phyloP scores from a whole-genome alignment of 2,797 vertebrate genomes.

The Scolopax rusticola region DNA sequence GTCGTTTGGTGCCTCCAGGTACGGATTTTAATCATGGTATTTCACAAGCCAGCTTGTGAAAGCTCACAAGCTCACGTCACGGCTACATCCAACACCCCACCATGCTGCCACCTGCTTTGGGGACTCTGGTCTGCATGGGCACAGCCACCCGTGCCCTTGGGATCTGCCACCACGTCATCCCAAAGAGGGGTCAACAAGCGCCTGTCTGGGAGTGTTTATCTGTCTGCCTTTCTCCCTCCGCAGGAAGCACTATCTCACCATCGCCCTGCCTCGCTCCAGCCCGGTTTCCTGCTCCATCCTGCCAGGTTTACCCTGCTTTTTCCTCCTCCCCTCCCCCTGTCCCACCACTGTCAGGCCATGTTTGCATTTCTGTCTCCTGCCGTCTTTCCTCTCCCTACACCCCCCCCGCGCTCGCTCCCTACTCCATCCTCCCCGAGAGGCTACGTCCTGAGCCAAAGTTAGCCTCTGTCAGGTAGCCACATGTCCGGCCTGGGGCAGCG shows the following conservation, averaged over 20 bases:
- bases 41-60: neutral
- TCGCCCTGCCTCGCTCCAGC: constrained; percentile 73
- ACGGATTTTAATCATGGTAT: neutral
- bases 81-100: neutral
- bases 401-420: constrained; percentile 15
- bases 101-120: neutral
- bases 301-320: constrained; percentile 81
- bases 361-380: constrained; percentile 78
- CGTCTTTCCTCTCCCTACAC: constrained; percentile 72
- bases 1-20: neutral
- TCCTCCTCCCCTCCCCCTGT: constrained; percentile 77
- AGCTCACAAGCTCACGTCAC: neutral
- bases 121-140: neutral
- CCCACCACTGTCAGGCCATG: constrained; percentile 61
- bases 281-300: constrained; percentile 82
- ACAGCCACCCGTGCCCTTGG: neutral
- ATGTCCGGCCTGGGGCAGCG: constrained; percentile 68
- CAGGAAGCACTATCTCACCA: constrained; percentile 82
- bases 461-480: constrained; percentile 62
- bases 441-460: constrained; percentile 72
- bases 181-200: neutral
- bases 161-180: neutral
- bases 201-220: constrained; percentile 52
- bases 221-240: constrained; percentile 63
- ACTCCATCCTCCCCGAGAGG: constrained; percentile 68